phyloP scores from a whole-genome alignment of 2,113 vertebrate species.

The Hassar affinis region DNA sequence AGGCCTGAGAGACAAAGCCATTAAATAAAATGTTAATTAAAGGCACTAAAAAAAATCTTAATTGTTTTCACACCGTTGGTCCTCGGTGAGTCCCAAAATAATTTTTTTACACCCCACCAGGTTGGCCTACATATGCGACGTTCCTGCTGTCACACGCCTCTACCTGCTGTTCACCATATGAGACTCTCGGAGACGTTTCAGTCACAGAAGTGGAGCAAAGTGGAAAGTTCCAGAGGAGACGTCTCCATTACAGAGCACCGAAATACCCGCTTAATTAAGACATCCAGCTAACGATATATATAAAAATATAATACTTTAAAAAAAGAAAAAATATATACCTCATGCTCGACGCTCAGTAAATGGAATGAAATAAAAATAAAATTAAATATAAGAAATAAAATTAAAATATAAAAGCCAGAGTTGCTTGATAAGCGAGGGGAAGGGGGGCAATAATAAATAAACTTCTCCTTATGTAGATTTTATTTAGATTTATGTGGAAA shows the following conservation, averaged over 20 bases:
- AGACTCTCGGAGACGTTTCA: conserved; percentile 6
- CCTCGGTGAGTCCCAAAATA: conserved; percentile 70
- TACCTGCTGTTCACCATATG: conserved; percentile 50
- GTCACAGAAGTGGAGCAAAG: conserved; percentile 44
- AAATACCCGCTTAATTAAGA: conserved; percentile 22
- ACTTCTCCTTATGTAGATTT: too few relatives aligned
- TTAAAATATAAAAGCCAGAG: too few relatives aligned
- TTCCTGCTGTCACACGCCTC: conserved; percentile 34
- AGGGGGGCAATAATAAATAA: too few relatives aligned
- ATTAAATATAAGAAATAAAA: too few relatives aligned
- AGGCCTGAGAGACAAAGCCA: conserved; percentile 82
- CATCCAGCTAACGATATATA: background rate
- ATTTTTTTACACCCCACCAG: conserved; percentile 49
- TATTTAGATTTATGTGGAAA: background rate
- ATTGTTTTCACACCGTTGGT: conserved; percentile 83
- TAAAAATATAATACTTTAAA: background rate
- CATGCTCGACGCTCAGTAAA: background rate
- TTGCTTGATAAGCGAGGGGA: too few relatives aligned
- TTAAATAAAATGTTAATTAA: conserved; percentile 93
- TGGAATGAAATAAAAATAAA: background rate
- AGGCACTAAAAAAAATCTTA: conserved; percentile 82
- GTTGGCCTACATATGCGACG: conserved; percentile 58
- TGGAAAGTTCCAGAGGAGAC: conserved; percentile 22
- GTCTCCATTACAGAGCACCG: conserved; percentile 9
- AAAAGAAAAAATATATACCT: background rate